Base-by-base conservation (phyloP, 2,888 invertebrate species). In the Creontiades dilutus region DNA sequence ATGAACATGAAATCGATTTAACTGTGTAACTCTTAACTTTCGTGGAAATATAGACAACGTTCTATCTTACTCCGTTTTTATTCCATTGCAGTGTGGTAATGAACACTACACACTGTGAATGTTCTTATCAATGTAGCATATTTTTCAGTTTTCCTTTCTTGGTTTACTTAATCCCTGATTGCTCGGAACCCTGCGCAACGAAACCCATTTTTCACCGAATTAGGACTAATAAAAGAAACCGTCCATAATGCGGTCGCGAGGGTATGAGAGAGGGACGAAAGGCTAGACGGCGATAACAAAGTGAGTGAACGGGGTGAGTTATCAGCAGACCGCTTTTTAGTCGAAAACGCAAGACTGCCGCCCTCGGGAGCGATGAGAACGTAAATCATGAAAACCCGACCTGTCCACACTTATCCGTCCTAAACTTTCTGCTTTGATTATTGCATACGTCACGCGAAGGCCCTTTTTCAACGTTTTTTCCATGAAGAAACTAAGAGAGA, bases 371-470 rank as follows among this genome's bases (percentile, higher is more conserved):
- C 37, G 23, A 52, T 27, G 82, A 13, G 52, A 37, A 16, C 61
- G 55, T 85, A 85, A 85, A 85, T 85, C 55, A 85, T 52, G 46
- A 52, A 19, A 47, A 19, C 82, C 82, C 27, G 85, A 57, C 57
- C 85, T 85, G 85, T 85, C 85, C 85, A 57, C 85, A 57, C 55
- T 85, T 85, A 85, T 52, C 85, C 85, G 57, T 55, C 85, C 82
- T 48, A 47, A 52, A 82, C 48, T 52, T 52, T 52, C 48, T 27
- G 52, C 82, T 82, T 82, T 52, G 82, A 82, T 82, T 52, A 82
- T 82, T 82, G 82, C 48, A 82, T 48, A 82, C 82, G 82, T 52
- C 82, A 82, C 82, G 82, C 82, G 27, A 82, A 52, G 47, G 27
- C 23, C 68, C 68, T 68, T 68, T 68, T 68, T 68, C 68, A 68